Evolutionary conservation across 2,113 vertebrate genomes (phyloP).

Genomic region (Microtus montanus): DNA sequence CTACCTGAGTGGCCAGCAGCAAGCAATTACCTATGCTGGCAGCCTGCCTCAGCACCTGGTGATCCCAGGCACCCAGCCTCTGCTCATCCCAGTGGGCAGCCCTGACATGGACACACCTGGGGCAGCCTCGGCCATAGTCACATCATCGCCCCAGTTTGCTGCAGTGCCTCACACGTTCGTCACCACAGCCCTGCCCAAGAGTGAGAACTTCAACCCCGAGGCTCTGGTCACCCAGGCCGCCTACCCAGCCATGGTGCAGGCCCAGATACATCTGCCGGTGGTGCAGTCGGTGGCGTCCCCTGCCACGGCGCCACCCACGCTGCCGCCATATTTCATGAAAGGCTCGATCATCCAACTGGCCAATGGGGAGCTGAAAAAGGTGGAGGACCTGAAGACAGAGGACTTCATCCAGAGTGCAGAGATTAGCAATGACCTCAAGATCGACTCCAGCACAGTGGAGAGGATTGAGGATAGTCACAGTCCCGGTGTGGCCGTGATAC

Average conservation of each 20-base stretch:
- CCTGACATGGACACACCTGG: slow-evolving; percentile 86
- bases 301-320: slow-evolving; percentile 83
- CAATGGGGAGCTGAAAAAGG: slow-evolving; percentile 96
- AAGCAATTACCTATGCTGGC: slow-evolving; percentile 91
- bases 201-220: slow-evolving; percentile 88
- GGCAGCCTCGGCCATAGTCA: slow-evolving; percentile 88
- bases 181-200: slow-evolving; percentile 90
- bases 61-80: slow-evolving; percentile 94
- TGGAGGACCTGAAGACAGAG: slow-evolving; percentile 98
- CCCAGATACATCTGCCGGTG: slow-evolving; percentile 95
- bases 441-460: slow-evolving; percentile 99
- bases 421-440: slow-evolving; percentile 97
- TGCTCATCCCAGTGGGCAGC: slow-evolving; percentile 94
- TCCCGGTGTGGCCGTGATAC: slow-evolving; percentile 93
- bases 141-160: slow-evolving; percentile 90
- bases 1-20: slow-evolving; percentile 92
- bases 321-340: slow-evolving; percentile 98
- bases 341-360: slow-evolving; percentile 99
- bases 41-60: slow-evolving; percentile 95
- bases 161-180: slow-evolving; percentile 95
- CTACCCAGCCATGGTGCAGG: slow-evolving; percentile 93
- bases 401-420: slow-evolving; percentile 99
- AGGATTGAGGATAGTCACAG: slow-evolving; percentile 94
- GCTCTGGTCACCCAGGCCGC: slow-evolving; percentile 87
- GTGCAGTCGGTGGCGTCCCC: slow-evolving; percentile 88